Evolutionary conservation across 2,888 invertebrate genomes (phyloP).

Genomic region (Dexiosoma caninum): DNA sequence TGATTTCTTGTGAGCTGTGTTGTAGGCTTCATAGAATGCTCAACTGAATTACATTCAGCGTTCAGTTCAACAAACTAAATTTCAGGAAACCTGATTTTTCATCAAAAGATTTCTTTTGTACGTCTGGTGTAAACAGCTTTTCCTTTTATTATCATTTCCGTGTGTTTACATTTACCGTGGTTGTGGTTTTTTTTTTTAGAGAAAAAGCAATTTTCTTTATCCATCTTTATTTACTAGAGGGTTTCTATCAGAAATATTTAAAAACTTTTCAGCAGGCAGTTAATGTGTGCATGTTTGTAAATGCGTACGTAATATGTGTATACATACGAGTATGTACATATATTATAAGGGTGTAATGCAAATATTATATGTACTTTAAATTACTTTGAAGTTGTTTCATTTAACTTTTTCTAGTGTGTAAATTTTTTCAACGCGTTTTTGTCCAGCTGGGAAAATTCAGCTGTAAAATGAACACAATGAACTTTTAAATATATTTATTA

Average conservation of each 20-base stretch:
- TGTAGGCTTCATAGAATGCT: too few relatives aligned
- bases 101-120: too few relatives aligned
- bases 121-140: background rate
- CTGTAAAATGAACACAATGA: conserved; percentile 36
- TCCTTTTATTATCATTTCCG: background rate
- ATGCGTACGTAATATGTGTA: background rate
- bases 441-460: conserved; percentile 29
- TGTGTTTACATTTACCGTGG: background rate
- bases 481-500: background rate
- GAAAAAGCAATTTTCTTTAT: conserved; percentile 14
- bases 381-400: conserved; percentile 29
- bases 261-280: background rate
- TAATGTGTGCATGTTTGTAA: background rate
- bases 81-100: too few relatives aligned
- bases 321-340: background rate
- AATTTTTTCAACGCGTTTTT: background rate
- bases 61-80: too few relatives aligned
- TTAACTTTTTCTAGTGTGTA: conserved; percentile 4
- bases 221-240: conserved; percentile 12
- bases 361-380: conserved; percentile 24
- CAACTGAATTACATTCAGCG: too few relatives aligned
- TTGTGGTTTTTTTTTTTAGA: background rate
- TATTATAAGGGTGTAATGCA: conserved; percentile 29
- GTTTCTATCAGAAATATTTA: background rate
- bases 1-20: too few relatives aligned